Percentiles rank a stretch among this genome's conserved stretches.
These are phyloP conservation scores for Psix sp. DNA, from an alignment of 1,140 invertebrate genomes.

Conservation along the genomic window DNA sequence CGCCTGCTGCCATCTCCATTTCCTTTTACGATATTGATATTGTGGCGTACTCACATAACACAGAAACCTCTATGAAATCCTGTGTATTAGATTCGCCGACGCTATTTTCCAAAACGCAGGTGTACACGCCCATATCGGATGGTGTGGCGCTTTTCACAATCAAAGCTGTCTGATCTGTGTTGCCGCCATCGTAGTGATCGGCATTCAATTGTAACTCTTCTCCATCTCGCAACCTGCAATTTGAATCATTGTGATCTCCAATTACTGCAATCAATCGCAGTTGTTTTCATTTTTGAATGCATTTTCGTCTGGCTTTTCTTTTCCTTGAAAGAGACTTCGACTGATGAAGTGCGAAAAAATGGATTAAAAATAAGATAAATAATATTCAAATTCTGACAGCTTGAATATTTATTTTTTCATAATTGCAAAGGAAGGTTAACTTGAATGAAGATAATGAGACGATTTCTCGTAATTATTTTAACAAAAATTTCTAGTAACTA, in stretches of 20 bases:
- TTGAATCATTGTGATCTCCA: slow-evolving; percentile 40
- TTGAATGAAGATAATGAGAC: no score
- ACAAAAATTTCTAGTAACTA: no score
- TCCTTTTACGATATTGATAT: slow-evolving; percentile 54
- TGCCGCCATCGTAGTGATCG: slow-evolving; percentile 86
- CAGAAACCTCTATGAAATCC: slow-evolving; percentile 83
- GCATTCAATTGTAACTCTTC: slow-evolving; percentile 81
- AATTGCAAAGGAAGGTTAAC: no score
- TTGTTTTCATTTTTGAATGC: slow-evolving; percentile 1
- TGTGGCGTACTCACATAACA: slow-evolving; percentile 84
- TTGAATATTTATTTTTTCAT: no score
- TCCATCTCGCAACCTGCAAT: slow-evolving; percentile 84
- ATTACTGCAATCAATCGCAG: background rate
- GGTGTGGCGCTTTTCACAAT: slow-evolving; percentile 86
- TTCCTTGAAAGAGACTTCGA: no score
- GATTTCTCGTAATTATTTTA: no score
- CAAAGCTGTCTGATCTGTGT: slow-evolving; percentile 83
- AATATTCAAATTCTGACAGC: no score
- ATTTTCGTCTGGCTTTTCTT: background rate
- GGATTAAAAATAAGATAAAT: no score
- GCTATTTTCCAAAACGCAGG: slow-evolving; percentile 85
- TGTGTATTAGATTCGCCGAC: slow-evolving; percentile 85
- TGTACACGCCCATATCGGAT: slow-evolving; percentile 88
- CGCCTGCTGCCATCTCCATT: slow-evolving; percentile 37
- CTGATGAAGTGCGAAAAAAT: no score